Base-by-base conservation (phyloP, 2,888 invertebrate genomes). In the Hedychridium roseum region DNA sequence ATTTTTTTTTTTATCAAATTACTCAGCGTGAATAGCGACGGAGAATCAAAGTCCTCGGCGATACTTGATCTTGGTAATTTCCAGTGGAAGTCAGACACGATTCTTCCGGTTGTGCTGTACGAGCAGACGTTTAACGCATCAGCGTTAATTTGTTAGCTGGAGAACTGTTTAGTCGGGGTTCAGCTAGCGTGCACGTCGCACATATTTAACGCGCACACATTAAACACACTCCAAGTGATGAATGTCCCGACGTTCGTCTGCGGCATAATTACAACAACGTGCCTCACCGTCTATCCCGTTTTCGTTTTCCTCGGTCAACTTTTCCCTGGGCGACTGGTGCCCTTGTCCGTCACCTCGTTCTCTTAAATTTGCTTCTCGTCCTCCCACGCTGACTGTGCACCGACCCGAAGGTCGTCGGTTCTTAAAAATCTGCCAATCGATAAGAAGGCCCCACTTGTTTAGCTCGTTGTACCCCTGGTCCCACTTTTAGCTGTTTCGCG, bases 131-230 rank as follows among this genome's bases (percentile, higher is more conserved):
- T 70, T 66, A 68, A 62, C 63, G 54, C 60, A 68, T 68, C 56
- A 49, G 52, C 62, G 68, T 70, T 72, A 71, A 72, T 72, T 70
- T 67, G 69, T 68, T 68, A 48, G 61, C 59, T 49, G 38, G 60
- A n/a, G n/a, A n/a, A 54, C 58, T 59, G 60, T 71, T 66, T 65
- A 62, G 60, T 42, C 43, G 44, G 43, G 30, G 52, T 37, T 43
- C 43, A 41, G 54, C 50, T 68, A 51, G 68, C 67, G 61, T 67
- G 72, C 50, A 45, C 54, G 53, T 54, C 32, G 50, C 45, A 57
- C 64, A 67, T 67, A 66, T 70, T 68, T 62, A 68, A 70, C 63
- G 47, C 47, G 36, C 54, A 60, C 63, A 54, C 58, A 66, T 62
- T 65, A 66, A 64, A 59, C 60, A 64, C 56, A 59, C 59, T 62